Percentiles rank a stretch among this genome's conserved stretches.
Evolutionary conservation across 2,113 vertebrate genomes (phyloP).

Genomic region (Erinaceus europaeus): DNA sequence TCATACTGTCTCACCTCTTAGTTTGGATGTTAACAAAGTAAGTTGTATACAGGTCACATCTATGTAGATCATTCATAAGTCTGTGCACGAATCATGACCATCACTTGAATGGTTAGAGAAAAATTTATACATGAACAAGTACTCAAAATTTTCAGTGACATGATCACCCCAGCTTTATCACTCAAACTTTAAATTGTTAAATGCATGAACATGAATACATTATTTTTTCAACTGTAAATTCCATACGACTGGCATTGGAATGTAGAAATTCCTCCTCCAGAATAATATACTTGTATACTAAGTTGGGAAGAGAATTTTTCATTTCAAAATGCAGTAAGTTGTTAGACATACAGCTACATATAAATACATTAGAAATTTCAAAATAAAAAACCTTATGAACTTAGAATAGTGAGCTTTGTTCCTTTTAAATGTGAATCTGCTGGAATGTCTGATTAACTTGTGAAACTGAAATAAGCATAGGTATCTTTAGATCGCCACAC

Average conservation of each 20-base stretch:
- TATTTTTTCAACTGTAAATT: too few species aligned
- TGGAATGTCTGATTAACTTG: not conserved
- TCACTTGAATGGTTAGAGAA: not conserved
- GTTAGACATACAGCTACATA: not conserved
- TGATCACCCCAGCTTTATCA: not conserved
- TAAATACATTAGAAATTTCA: not conserved
- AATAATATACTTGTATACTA: too few species aligned
- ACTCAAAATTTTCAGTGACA: not conserved
- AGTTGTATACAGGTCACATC: not conserved
- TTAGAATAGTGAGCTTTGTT: not conserved
- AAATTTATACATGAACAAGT: not conserved
- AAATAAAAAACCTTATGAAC: not conserved
- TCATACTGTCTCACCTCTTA: not conserved
- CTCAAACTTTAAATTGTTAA: too few species aligned
- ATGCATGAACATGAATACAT: not conserved
- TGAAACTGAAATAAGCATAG: not conserved
- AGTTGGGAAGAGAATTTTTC: not conserved
- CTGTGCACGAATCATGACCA: not conserved
- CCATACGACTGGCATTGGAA: too few species aligned
- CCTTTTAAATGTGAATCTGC: not conserved
- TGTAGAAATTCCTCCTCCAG: too few species aligned
- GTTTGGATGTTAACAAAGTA: not conserved
- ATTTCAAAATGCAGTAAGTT: not conserved
- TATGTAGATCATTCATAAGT: not conserved
- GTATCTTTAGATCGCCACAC: not conserved